These are phyloP conservation scores for Stenotaenia linearis DNA, from an alignment of 2,888 invertebrate species.

Conservation along the genomic window DNA sequence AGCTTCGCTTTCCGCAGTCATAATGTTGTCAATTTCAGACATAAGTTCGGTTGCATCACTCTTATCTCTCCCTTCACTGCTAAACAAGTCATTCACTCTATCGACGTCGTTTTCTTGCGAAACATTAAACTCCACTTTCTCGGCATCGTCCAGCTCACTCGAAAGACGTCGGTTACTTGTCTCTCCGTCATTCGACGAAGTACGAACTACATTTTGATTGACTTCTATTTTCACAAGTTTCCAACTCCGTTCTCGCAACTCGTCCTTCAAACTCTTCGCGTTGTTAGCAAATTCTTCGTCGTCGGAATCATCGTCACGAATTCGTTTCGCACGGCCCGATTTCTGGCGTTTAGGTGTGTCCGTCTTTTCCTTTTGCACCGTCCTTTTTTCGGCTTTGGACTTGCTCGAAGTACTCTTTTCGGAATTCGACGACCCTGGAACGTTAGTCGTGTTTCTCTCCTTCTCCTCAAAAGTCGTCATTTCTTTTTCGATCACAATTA, in stretches of 20 bases:
- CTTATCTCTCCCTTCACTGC: neutral
- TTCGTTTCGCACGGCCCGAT: neutral
- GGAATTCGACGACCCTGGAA: neutral
- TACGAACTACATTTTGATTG: too few relatives aligned
- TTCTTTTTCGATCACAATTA: constrained; percentile 11
- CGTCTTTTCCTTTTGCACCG: neutral
- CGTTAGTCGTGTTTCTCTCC: neutral
- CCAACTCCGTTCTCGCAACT: too few relatives aligned
- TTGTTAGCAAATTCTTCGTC: neutral
- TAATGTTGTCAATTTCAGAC: neutral
- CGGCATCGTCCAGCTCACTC: too few relatives aligned
- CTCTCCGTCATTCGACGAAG: too few relatives aligned
- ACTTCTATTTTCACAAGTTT: too few relatives aligned
- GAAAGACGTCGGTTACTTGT: too few relatives aligned
- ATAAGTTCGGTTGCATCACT: neutral
- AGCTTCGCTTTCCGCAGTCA: too few relatives aligned
- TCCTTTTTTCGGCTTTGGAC: neutral
- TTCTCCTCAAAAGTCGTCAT: neutral
- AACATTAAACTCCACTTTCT: too few relatives aligned
- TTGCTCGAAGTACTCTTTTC: too few relatives aligned
- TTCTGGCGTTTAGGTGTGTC: neutral
- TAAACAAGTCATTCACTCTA: too few relatives aligned
- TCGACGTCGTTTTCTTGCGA: too few relatives aligned
- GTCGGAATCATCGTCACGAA: neutral
- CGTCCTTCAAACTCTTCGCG: too few relatives aligned